These are phyloP conservation scores for Alviniconcha marisindica DNA, from an alignment of 1,140 invertebrate genomes.

Conservation along the genomic window DNA sequence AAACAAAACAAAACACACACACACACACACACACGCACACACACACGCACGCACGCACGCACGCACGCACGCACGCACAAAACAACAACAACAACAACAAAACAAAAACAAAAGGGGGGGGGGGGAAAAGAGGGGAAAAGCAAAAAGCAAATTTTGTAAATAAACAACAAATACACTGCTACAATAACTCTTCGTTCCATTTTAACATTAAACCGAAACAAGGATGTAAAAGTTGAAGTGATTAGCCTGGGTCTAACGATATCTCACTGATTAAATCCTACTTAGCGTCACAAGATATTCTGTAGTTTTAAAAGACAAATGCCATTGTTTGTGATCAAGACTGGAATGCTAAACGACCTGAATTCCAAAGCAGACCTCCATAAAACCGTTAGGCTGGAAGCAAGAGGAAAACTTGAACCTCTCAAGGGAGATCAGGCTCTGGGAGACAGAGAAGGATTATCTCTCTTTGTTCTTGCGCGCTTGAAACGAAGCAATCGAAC, in stretches of 20 bases:
- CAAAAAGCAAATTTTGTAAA: too few species aligned
- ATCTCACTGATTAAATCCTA: slow-evolving; percentile 11
- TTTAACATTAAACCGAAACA: not conserved
- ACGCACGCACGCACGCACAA: not conserved
- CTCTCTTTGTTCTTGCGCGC: slow-evolving; percentile 28
- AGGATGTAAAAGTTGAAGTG: not conserved
- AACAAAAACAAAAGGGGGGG: not conserved
- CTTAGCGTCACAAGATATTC: slow-evolving; percentile 5
- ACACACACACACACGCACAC: not conserved
- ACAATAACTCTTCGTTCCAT: too few species aligned
- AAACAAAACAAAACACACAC: too few species aligned
- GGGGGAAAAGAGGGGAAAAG: too few species aligned
- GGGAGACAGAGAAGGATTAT: slow-evolving; percentile 33
- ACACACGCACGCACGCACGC: not conserved
- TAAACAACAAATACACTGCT: too few species aligned
- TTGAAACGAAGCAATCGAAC: slow-evolving; percentile 22
- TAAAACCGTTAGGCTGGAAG: not conserved
- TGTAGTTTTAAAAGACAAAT: not conserved
- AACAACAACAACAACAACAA: slow-evolving; percentile 1
- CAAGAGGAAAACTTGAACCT: not conserved
- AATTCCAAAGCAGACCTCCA: slow-evolving; percentile 21
- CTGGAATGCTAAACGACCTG: slow-evolving; percentile 13
- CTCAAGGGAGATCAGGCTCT: not conserved
- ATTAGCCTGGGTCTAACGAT: not conserved
- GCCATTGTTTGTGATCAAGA: slow-evolving; percentile 12